A percentile compares a stretch with the other conserved stretches of the same genome.
Conservation (phyloP, 2,888 invertebrate species). For the Biston stratarius region DNA sequence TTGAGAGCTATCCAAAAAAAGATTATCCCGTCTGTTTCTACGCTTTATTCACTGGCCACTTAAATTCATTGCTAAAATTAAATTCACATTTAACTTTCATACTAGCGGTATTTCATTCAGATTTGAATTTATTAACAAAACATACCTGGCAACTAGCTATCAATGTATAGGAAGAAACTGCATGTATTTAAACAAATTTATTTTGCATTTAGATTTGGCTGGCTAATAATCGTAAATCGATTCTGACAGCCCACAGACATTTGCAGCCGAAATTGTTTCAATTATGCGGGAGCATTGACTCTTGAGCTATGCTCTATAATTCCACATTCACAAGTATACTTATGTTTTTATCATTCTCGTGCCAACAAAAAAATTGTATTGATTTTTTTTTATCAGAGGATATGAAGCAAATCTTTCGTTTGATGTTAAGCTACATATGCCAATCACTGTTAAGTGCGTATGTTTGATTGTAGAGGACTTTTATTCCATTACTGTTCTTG, state of each 20-base stretch:
- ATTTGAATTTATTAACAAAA: neutral
- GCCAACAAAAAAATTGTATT: constrained; percentile 30
- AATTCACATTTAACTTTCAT: too few relatives aligned
- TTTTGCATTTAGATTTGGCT: constrained; percentile 26
- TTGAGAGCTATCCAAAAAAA: too few relatives aligned
- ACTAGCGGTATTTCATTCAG: constrained; percentile 1
- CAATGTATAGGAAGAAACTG: constrained; percentile 9
- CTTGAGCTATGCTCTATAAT: constrained; percentile 25
- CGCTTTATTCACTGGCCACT: too few relatives aligned
- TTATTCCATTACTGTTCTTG: too few relatives aligned
- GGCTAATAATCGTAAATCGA: constrained; percentile 28
- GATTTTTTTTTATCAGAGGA: constrained; percentile 5
- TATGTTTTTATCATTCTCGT: constrained; percentile 21
- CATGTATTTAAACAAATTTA: constrained; percentile 17
- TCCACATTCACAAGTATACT: constrained; percentile 15
- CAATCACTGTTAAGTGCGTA: neutral
- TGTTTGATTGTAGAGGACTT: neutral
- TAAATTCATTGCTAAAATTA: too few relatives aligned
- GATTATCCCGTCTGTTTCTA: too few relatives aligned
- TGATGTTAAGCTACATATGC: neutral
- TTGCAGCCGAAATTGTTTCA: constrained; percentile 29
- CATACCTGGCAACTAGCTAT: neutral
- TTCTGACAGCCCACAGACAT: constrained; percentile 19
- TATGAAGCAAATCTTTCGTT: neutral
- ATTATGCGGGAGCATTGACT: constrained; percentile 32